phyloP scores from a whole-genome alignment of 2,113 vertebrate genomes.

The Bubo scandiacus region DNA sequence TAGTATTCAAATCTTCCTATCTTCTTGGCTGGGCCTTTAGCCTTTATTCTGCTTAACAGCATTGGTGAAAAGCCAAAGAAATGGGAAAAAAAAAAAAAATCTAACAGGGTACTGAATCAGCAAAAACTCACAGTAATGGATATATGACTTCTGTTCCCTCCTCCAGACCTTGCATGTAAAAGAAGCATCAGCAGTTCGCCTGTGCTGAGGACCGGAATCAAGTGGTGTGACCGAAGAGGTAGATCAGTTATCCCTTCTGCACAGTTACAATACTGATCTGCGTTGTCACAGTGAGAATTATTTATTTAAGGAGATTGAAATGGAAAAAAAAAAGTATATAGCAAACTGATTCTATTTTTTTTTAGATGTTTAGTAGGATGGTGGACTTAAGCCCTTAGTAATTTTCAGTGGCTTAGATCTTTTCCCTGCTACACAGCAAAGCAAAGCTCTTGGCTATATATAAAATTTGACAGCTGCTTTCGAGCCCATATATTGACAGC shows the following conservation, averaged over 20 bases:
- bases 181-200: background rate
- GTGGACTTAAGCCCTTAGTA: background rate
- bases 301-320: background rate
- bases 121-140: background rate
- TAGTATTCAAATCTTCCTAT: background rate
- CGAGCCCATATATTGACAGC: background rate
- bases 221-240: background rate
- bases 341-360: background rate
- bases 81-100: background rate
- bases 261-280: fast-evolving
- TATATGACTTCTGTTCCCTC: background rate
- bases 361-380: background rate
- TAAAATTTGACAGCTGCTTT: conserved; percentile 32
- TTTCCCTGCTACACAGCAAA: background rate
- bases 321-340: background rate
- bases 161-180: background rate
- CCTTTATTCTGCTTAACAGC: background rate
- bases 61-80: background rate
- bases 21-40: background rate
- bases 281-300: background rate
- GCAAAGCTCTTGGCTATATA: background rate
- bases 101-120: background rate
- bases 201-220: background rate
- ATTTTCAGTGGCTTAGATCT: conserved; percentile 13
- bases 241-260: background rate